phyloP scores from a whole-genome alignment of 1,140 invertebrate genomes.

The Platyscapa corneri region DNA sequence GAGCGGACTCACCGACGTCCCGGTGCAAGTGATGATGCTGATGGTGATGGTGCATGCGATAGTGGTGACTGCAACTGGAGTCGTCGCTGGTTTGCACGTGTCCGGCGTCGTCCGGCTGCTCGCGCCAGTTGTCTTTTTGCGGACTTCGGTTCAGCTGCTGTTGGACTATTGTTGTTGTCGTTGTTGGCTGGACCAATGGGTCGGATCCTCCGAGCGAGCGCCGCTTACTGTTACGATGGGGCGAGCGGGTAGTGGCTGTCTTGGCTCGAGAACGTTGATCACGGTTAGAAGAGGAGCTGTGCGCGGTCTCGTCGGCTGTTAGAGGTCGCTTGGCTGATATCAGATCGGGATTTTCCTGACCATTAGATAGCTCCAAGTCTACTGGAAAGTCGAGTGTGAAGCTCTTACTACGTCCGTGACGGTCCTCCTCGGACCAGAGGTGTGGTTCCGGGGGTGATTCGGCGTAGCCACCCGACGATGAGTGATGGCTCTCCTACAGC shows the following conservation, averaged over 20 bases:
- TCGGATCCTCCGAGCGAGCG: not conserved
- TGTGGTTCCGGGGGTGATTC: conserved; percentile 83
- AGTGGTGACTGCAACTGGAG: conserved; percentile 77
- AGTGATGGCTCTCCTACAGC: conserved; percentile 78
- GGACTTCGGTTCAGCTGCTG: conserved; percentile 62
- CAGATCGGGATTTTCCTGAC: not conserved
- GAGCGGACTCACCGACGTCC: conserved; percentile 66
- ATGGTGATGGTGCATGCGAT: conserved; percentile 69
- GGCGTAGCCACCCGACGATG: conserved; percentile 86
- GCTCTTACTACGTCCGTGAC: conserved; percentile 79
- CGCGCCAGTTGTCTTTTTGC: conserved; percentile 70
- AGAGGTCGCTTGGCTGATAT: not conserved
- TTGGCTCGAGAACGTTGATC: conserved; percentile 68
- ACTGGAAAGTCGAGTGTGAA: conserved; percentile 81
- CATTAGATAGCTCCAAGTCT: conserved; percentile 48
- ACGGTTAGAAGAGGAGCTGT: not conserved
- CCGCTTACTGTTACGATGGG: conserved; percentile 66
- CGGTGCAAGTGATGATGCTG: conserved; percentile 67
- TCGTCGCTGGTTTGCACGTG: conserved; percentile 80
- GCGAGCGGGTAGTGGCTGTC: conserved; percentile 61
- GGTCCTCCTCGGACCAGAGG: conserved; percentile 79
- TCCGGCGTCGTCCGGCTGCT: conserved; percentile 71
- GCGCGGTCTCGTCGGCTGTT: not conserved
- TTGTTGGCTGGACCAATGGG: conserved; percentile 43
- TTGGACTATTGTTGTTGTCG: conserved; percentile 54